A percentile compares a stretch with the other conserved stretches of the same genome.
Evolutionary conservation across 2,113 vertebrate species (phyloP).

Genomic region (Notarius lentiginosus): DNA sequence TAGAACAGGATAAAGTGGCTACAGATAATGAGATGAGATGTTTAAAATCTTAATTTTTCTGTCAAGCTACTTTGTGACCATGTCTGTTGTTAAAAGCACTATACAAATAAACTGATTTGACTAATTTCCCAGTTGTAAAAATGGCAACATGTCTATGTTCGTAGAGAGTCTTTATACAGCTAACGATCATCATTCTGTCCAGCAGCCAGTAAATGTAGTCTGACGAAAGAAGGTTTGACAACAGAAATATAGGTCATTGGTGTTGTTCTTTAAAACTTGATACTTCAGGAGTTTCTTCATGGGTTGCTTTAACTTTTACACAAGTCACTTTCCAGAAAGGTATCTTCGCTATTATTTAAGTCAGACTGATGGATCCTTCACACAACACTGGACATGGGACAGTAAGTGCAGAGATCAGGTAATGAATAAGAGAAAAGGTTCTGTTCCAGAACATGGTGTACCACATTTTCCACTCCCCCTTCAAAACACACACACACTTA

Average conservation of each 20-base stretch:
- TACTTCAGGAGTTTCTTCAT: neutral
- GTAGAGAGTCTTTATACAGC: neutral
- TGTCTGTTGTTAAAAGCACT: no score
- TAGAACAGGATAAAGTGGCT: no score
- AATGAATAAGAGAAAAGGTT: slow-evolving; percentile 44
- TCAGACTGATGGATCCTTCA: neutral
- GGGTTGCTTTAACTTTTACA: neutral
- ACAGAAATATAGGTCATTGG: neutral
- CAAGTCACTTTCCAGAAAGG: neutral
- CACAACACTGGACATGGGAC: neutral
- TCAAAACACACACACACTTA: slow-evolving; percentile 52
- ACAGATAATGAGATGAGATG: no score
- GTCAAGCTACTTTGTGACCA: no score
- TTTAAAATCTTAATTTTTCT: no score
- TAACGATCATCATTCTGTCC: neutral
- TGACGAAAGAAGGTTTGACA: neutral
- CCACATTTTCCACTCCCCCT: neutral
- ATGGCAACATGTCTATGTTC: neutral
- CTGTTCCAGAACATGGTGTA: slow-evolving; percentile 31
- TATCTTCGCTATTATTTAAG: neutral
- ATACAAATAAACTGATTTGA: no score
- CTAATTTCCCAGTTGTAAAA: neutral
- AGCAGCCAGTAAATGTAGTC: neutral
- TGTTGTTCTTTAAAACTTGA: neutral
- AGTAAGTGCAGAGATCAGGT: neutral